Evolutionary conservation across 1,140 invertebrate genomes (phyloP).

Genomic region (Drosophila rufa): DNA sequence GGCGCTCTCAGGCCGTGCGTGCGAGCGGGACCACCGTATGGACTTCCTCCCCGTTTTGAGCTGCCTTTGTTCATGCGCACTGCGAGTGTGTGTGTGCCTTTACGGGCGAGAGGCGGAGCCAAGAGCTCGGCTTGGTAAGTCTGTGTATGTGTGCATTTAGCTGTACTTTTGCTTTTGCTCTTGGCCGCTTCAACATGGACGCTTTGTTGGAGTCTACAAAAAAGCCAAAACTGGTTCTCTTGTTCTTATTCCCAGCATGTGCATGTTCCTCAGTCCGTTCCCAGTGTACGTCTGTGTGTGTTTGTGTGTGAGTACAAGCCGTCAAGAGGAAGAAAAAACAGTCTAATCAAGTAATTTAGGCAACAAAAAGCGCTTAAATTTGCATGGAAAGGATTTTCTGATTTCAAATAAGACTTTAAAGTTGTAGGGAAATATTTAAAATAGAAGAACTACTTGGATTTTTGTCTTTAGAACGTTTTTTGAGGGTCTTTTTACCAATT

Average conservation of each 20-base stretch:
- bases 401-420: slow-evolving; percentile 32
- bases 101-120: slow-evolving; percentile 64
- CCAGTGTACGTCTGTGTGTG: neutral
- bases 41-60: slow-evolving; percentile 48
- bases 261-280: slow-evolving; percentile 25
- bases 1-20: slow-evolving; percentile 50
- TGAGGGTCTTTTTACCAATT: neutral
- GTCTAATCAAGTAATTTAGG: slow-evolving; percentile 79
- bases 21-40: slow-evolving; percentile 60
- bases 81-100: slow-evolving; percentile 15
- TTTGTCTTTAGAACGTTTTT: too few species aligned
- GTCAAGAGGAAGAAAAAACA: slow-evolving; percentile 50
- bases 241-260: slow-evolving; percentile 69
- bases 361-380: slow-evolving; percentile 43
- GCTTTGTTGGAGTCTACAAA: slow-evolving; percentile 53
- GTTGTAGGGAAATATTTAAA: neutral
- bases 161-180: slow-evolving; percentile 47
- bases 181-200: slow-evolving; percentile 74
- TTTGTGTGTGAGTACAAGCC: slow-evolving; percentile 16
- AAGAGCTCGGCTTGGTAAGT: slow-evolving; percentile 43
- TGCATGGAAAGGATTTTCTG: slow-evolving; percentile 15
- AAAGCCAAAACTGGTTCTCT: slow-evolving; percentile 69
- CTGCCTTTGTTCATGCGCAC: slow-evolving; percentile 77
- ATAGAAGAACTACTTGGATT: neutral
- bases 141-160: slow-evolving; percentile 22